A percentile compares a stretch with the other conserved stretches of the same genome.
Conservation (phyloP, 1,140 invertebrate species). For the Muscidifurax raptorellus region DNA sequence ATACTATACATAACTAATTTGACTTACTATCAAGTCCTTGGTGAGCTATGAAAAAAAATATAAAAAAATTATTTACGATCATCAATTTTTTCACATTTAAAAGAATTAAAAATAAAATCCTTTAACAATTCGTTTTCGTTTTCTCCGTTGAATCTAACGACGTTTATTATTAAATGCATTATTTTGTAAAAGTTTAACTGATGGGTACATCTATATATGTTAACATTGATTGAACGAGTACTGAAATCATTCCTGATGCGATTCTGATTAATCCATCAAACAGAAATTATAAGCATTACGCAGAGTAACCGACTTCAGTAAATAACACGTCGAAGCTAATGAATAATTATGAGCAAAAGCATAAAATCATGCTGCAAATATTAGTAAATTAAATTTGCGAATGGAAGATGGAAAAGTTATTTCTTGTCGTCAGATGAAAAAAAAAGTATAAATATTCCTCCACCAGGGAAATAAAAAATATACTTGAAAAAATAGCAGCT, state of each 20-base stretch:
- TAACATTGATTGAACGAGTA: not conserved
- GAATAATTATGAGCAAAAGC: too few species aligned
- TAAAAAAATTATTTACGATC: slow-evolving; percentile 23
- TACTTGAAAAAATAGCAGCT: not conserved
- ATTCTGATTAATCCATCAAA: too few species aligned
- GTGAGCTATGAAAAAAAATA: slow-evolving; percentile 58
- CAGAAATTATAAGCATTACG: not conserved
- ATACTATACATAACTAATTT: slow-evolving; percentile 1
- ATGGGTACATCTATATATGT: not conserved
- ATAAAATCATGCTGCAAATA: too few species aligned
- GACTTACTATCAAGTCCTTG: slow-evolving; percentile 61
- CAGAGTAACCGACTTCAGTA: not conserved
- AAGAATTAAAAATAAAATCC: not conserved
- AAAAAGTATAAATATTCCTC: not conserved
- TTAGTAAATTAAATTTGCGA: too few species aligned
- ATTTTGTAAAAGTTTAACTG: not conserved
- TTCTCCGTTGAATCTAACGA: too few species aligned
- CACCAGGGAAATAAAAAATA: not conserved
- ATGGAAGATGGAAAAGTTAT: too few species aligned
- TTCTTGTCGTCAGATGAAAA: too few species aligned
- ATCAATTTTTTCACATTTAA: not conserved
- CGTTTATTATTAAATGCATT: not conserved
- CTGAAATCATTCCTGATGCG: too few species aligned
- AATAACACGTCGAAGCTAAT: not conserved
- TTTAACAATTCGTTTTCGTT: not conserved